Evolutionary conservation across 2,797 vertebrate species (phyloP).

Genomic region (Otolemur crassicaudatus): DNA sequence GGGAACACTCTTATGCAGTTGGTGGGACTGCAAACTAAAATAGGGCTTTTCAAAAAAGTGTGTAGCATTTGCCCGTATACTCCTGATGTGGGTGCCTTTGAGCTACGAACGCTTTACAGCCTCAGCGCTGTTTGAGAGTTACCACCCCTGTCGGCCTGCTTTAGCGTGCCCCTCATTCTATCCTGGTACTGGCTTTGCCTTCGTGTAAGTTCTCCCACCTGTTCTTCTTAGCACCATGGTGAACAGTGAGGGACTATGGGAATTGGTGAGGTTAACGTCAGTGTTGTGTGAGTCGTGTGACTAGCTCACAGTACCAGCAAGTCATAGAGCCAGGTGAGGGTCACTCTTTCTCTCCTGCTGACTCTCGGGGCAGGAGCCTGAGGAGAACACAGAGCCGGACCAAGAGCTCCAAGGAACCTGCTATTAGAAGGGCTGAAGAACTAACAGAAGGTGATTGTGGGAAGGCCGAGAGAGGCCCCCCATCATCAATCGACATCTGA

Average conservation of each 20-base stretch:
- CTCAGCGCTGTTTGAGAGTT: neutral
- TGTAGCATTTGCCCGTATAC: neutral
- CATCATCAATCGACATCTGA: neutral
- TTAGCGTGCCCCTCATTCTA: accelerated
- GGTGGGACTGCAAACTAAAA: too few species aligned
- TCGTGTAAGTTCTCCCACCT: neutral
- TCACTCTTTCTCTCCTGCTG: neutral
- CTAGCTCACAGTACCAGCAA: neutral
- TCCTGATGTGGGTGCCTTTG: neutral
- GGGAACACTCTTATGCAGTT: too few species aligned
- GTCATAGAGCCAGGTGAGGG: neutral
- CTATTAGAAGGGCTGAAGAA: neutral
- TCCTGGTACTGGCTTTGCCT: too few species aligned
- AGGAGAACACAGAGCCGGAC: neutral
- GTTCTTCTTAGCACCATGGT: neutral
- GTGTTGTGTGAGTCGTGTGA: neutral
- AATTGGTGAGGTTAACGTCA: too few species aligned
- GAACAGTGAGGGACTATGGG: neutral
- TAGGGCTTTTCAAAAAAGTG: neutral
- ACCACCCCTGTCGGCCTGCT: neutral
- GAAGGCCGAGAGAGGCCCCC: neutral
- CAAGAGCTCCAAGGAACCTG: neutral
- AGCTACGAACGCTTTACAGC: neutral
- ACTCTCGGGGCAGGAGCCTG: neutral
- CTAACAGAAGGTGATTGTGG: neutral